phyloP scores from a whole-genome alignment of 2,113 vertebrate species.

The Anguilla rostrata region DNA sequence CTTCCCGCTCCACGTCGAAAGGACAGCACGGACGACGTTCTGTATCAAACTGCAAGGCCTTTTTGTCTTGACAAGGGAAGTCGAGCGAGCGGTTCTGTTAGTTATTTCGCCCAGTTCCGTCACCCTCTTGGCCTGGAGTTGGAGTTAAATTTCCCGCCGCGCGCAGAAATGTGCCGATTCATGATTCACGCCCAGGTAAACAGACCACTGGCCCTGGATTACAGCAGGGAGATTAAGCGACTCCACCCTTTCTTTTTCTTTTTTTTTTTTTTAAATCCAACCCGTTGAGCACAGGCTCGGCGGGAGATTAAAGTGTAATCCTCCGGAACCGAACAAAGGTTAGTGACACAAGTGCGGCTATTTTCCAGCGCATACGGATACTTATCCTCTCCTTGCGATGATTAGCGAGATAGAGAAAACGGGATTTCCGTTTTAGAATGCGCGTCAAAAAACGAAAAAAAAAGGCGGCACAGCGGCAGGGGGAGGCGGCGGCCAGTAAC shows the following conservation, averaged over 20 bases:
- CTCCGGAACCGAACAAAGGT: not conserved
- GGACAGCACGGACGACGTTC: not conserved
- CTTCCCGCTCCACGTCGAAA: not conserved
- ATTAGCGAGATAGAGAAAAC: slow-evolving; percentile 9
- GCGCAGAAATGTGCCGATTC: not conserved
- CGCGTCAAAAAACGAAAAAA: not conserved
- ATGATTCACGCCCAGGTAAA: not conserved
- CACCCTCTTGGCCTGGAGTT: not conserved
- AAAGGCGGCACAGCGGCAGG: not conserved
- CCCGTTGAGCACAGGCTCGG: not conserved
- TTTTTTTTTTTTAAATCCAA: not conserved
- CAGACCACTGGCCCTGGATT: not conserved
- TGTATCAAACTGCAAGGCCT: not conserved
- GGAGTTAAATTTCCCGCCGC: not conserved
- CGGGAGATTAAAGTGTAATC: not conserved
- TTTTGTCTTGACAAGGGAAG: not conserved
- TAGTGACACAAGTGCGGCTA: not conserved
- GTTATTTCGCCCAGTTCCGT: not conserved
- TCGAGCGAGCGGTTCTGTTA: not conserved
- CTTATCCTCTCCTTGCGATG: not conserved
- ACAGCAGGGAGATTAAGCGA: not conserved
- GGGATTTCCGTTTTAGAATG: not conserved
- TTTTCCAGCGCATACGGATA: not conserved
- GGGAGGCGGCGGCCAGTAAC: slow-evolving; percentile 6
- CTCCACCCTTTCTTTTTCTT: slow-evolving; percentile 1